Percentiles rank a stretch among this genome's conserved stretches.
Conservation (phyloP, 1,140 invertebrate genomes). For the Tetramorium alpestre region DNA sequence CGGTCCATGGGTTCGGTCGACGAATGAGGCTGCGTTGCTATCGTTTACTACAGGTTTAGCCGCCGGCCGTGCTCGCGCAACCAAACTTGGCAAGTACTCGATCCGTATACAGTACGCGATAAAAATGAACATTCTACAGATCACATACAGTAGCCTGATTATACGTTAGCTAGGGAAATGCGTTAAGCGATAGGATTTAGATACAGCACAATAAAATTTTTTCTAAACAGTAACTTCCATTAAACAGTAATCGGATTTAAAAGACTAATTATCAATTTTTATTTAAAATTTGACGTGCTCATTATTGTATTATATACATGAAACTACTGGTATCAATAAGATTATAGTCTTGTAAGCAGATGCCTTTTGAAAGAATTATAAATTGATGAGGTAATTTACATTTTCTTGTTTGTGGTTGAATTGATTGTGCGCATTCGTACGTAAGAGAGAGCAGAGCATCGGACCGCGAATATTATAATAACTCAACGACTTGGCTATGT, state of each 20-base stretch:
- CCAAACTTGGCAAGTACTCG: slow-evolving; percentile 49
- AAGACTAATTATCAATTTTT: not conserved
- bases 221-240: not conserved
- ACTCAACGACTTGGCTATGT: slow-evolving; percentile 9
- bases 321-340: not conserved
- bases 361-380: not conserved
- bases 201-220: not conserved
- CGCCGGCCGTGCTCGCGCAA: slow-evolving; percentile 44
- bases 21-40: slow-evolving; percentile 66
- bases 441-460: slow-evolving; percentile 17
- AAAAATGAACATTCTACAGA: slow-evolving; percentile 45
- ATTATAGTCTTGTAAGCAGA: slow-evolving; percentile 4
- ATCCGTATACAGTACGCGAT: slow-evolving; percentile 31
- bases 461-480: slow-evolving; percentile 13
- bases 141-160: not conserved
- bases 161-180: not conserved
- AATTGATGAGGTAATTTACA: slow-evolving; percentile 9
- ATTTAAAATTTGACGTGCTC: not conserved
- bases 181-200: not conserved
- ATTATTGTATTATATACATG: not conserved
- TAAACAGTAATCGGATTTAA: not conserved
- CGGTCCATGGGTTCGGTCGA: slow-evolving; percentile 52
- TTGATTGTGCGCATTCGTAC: slow-evolving; percentile 18
- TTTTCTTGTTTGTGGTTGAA: not conserved
- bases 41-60: slow-evolving; percentile 60